Base-by-base conservation (phyloP, 2,113 vertebrate genomes). In the Amazona guildingii region DNA sequence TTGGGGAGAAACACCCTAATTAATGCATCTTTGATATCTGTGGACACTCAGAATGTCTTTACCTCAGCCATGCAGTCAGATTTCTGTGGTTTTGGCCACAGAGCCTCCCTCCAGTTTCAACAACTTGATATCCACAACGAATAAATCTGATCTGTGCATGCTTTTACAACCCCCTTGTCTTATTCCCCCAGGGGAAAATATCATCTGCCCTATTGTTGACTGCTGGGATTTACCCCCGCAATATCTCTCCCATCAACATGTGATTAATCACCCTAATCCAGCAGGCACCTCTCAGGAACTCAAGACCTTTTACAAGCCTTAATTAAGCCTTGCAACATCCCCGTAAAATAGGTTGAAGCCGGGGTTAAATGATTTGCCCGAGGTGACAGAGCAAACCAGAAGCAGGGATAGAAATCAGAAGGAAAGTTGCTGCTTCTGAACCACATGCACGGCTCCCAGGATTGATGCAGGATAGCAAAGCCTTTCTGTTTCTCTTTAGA, bases 301-400 rank as follows among this genome's bases (percentile, higher is more conserved):
- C 85, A 31, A 91, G 57, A 62, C 77, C 88, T 92, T 96, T 96
- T 96, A 96, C 91, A 84, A 95, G 95, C 88, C 63, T 77, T 91
- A 94, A 95, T 96, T 96, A 96, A 96, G 94, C 93, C 92, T 94
- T 83, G 92, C 90, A 93, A 95, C 91, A 96, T 92, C 95, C 92
- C 94, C 39, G 64, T 95, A 94, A 97, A 95, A 95, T 91, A 95
- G 86, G 87, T 91, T 96, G 96, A 96, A 95, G 94, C 81, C n/a
- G 79, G 78, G 96, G 92, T 94, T 96, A 96, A 96, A 92, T 73
- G 69, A 92, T 82, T 96, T 94, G 95, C 96, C 92, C 73, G 91
- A 87, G 96, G 95, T 96, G 92, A 88, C 73, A 69, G 62, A 76
- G 44, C 74, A 96, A 95, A 94, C 88, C 92, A 96, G 95, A 83